Percentiles rank a stretch among this genome's conserved stretches.
Conservation (phyloP, 2,113 vertebrate species). For the Ursus arctos region DNA sequence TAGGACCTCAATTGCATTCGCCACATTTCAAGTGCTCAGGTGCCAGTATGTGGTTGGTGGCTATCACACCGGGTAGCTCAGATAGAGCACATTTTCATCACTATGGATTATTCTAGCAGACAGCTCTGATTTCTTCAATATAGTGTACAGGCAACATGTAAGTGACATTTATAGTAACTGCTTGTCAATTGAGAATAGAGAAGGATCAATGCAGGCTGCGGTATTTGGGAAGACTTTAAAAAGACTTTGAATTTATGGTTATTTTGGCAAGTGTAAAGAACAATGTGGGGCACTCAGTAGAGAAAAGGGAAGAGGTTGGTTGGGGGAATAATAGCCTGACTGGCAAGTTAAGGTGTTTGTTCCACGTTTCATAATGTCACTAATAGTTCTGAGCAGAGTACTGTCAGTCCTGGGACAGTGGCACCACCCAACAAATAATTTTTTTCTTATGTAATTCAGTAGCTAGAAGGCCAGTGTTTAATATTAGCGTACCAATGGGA, state of each 20-base stretch:
- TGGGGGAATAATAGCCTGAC: not conserved
- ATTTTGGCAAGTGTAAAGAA: constrained; percentile 15
- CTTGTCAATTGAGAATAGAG: not conserved
- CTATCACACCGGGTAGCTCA: not conserved
- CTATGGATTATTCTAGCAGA: not conserved
- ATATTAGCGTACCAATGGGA: not conserved
- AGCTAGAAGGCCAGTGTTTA: not conserved
- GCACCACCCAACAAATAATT: not conserved
- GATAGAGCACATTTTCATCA: not conserved
- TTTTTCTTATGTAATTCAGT: constrained; percentile 11
- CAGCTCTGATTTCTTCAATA: not conserved
- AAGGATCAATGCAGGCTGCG: not conserved
- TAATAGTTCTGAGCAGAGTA: not conserved
- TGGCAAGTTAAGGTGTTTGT: not conserved
- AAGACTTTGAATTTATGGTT: not conserved
- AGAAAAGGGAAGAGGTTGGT: not conserved
- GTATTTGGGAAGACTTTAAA: not conserved
- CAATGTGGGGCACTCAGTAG: not conserved
- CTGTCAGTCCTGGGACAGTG: not conserved
- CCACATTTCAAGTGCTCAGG: not conserved
- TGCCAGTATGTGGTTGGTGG: not conserved
- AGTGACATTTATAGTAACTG: not conserved
- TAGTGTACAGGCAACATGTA: not conserved
- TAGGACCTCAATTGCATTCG: not conserved
- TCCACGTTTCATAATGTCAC: not conserved